These are phyloP conservation scores for Dolichotis patagonum DNA, from an alignment of 2,113 vertebrate genomes.

Conservation along the genomic window DNA sequence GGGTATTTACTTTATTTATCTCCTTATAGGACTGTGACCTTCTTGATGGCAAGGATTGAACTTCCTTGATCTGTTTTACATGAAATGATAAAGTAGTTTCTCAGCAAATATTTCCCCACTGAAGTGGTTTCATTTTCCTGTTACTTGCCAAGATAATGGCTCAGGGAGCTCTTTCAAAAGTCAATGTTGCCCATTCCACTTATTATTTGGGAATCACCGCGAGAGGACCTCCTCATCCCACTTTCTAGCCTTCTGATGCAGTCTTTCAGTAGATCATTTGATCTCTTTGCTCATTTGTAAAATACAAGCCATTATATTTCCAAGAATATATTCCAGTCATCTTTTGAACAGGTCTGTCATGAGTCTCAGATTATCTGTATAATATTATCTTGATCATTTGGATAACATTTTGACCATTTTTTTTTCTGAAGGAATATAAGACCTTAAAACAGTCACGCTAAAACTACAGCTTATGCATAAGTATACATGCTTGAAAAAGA, in stretches of 20 bases:
- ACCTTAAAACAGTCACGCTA: neutral
- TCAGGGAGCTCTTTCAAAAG: neutral
- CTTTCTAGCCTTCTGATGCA: rapidly evolving
- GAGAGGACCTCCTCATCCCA: rapidly evolving
- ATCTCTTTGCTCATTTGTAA: neutral
- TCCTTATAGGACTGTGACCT: neutral
- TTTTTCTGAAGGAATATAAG: neutral
- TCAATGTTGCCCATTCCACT: neutral
- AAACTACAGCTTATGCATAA: neutral
- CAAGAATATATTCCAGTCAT: neutral
- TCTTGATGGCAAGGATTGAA: neutral
- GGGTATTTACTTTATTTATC: neutral
- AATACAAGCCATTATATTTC: neutral
- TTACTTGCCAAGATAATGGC: neutral
- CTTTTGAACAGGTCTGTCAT: neutral
- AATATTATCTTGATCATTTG: neutral
- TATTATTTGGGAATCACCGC: neutral
- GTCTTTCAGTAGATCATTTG: neutral
- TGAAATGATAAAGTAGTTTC: conserved; percentile 7
- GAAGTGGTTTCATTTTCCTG: neutral
- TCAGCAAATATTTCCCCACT: neutral
- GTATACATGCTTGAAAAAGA: neutral
- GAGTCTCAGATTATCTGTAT: neutral
- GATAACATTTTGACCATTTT: neutral
- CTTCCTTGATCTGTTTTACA: neutral